Percentiles rank a stretch among this genome's conserved stretches.
phyloP scores from a whole-genome alignment of 1,140 invertebrate species.

The Lordiphosa stackelbergi region DNA sequence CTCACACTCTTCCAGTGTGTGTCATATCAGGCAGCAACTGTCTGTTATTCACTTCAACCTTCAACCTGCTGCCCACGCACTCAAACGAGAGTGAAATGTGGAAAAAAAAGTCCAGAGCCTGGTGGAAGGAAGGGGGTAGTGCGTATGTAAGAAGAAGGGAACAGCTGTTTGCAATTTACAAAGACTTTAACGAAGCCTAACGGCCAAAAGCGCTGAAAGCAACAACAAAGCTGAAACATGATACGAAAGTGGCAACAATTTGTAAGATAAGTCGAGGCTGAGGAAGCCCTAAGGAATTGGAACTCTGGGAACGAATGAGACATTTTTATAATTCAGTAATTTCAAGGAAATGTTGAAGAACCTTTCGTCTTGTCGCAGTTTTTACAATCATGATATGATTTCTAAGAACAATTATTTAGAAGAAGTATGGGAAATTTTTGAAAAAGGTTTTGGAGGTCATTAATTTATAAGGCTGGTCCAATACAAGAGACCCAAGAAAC shows the following conservation, averaged over 20 bases:
- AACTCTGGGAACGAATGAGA: neutral
- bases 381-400: no score
- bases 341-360: no score
- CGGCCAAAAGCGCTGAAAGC: slow-evolving; percentile 7
- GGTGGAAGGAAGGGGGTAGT: neutral
- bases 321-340: no score
- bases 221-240: slow-evolving; percentile 5
- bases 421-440: no score
- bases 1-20: slow-evolving; percentile 14
- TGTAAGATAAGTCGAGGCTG: neutral
- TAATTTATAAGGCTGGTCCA: no score
- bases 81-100: slow-evolving; percentile 23
- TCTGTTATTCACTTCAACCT: slow-evolving; percentile 3
- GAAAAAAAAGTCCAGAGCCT: neutral
- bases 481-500: no score
- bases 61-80: slow-evolving; percentile 13
- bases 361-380: no score
- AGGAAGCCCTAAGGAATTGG: neutral
- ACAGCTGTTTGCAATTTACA: slow-evolving; percentile 29
- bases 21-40: slow-evolving; percentile 16
- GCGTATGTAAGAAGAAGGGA: slow-evolving; percentile 3
- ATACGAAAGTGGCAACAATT: slow-evolving; percentile 6
- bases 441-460: no score
- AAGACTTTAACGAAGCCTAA: slow-evolving; percentile 23
- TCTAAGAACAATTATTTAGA: no score